Conservation (phyloP, 2,797 vertebrate genomes). For the Syndactyla subalaris region DNA sequence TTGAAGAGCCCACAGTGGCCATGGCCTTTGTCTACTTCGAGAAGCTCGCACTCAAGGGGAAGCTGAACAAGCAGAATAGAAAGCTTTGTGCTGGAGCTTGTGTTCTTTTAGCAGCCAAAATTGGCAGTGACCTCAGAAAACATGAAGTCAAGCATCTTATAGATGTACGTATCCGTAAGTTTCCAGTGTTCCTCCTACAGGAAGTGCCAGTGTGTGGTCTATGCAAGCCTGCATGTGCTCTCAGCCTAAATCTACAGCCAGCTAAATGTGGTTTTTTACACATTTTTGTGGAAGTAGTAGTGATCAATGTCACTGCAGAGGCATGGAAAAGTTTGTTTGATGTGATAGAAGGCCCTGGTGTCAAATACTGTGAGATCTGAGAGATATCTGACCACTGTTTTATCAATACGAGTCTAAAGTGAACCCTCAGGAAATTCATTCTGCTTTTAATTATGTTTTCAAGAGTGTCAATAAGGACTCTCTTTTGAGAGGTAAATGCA, state of each 20-base stretch:
- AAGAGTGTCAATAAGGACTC: not conserved
- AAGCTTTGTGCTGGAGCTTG: constrained; percentile 97
- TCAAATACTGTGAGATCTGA: not conserved
- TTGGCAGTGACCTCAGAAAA: constrained; percentile 96
- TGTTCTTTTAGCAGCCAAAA: constrained; percentile 94
- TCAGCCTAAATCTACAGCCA: not conserved
- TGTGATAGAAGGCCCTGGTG: not conserved
- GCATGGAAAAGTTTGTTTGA: rapidly evolving
- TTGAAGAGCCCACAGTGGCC: constrained; percentile 95
- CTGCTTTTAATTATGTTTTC: not conserved
- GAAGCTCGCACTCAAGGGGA: constrained; percentile 96
- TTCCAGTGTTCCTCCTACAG: not conserved
- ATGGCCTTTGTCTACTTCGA: constrained; percentile 99
- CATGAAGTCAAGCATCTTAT: constrained; percentile 97
- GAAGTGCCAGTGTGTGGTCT: not conserved
- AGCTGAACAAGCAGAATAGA: constrained; percentile 97
- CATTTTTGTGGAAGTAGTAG: not conserved
- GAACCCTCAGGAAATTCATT: not conserved
- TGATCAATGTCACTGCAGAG: not conserved
- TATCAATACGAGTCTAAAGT: not conserved
- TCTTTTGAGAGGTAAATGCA: not conserved
- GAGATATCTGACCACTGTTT: not conserved
- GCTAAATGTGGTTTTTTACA: not conserved
- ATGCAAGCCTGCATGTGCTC: not conserved
- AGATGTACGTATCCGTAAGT: constrained; percentile 82